A percentile compares a stretch with the other conserved stretches of the same genome.
Evolutionary conservation across 2,797 vertebrate species (phyloP).

Genomic region (Hyperoplus lanceolatus): DNA sequence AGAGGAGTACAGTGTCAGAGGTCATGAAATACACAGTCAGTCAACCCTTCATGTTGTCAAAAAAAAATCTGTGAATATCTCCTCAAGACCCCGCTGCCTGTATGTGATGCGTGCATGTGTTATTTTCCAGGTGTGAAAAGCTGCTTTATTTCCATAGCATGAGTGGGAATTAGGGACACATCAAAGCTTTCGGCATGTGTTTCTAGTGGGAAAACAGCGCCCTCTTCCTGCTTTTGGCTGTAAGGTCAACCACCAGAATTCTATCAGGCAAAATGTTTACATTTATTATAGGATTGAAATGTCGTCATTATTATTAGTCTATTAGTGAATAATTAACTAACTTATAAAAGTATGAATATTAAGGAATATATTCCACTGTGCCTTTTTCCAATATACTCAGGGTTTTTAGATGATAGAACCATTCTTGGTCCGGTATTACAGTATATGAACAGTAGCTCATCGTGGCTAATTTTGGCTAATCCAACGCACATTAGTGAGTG

Average conservation of each 20-base stretch:
- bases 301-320: too few relatives aligned
- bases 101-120: too few relatives aligned
- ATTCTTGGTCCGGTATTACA: background rate
- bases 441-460: background rate
- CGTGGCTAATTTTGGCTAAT: background rate
- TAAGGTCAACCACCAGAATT: background rate
- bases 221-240: conserved; percentile 22
- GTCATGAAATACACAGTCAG: too few relatives aligned
- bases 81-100: too few relatives aligned
- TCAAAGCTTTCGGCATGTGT: background rate
- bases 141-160: background rate
- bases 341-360: too few relatives aligned
- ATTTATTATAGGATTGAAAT: too few relatives aligned
- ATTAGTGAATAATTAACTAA: too few relatives aligned
- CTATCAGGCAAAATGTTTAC: too few relatives aligned
- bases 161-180: background rate
- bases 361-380: too few relatives aligned
- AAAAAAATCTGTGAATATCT: too few relatives aligned
- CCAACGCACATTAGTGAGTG: too few relatives aligned
- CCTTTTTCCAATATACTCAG: background rate
- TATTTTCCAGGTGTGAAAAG: background rate
- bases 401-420: background rate
- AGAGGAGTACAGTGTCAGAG: background rate
- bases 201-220: conserved; percentile 28
- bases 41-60: background rate